Evolutionary conservation across 2,113 vertebrate genomes (phyloP), one percentile per base, ranked within the genome.

Genomic region (Anguilla japonica): DNA sequence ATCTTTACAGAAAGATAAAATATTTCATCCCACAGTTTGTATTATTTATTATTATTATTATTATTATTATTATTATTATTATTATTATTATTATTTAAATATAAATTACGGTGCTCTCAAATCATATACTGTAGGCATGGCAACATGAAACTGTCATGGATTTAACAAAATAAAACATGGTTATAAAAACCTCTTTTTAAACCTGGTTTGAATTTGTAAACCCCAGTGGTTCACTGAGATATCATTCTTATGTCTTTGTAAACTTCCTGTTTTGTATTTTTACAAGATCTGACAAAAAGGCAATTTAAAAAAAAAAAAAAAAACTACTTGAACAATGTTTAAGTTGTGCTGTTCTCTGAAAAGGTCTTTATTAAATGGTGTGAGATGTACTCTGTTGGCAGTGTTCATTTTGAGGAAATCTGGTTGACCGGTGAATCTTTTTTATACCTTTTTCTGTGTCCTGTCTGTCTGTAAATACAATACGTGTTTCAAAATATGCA

Each of bases 391-490:
- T 79, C 85, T 87, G 53, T 89, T 71, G 79, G 78, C 88, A 85
- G 87, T 82, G 84, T 39, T 87, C 79, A 53, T 43, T 63, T 87
- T 60, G 83, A 86, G 86, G 87, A 88, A 84, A 84, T 14, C 7
- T 39, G 63, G 84, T 85, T 84, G 5, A 87, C 53, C 82, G 43
- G 83, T 88, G 18, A 83, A 34, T 83, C 71, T 85, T 63, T 91
- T 92, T 91, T 88, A 46, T 87, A 89, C 81, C 82, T 80, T 89
- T 46, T 63, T 90, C 40, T 84, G 88, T 89, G 82, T 87, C 85
- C 83, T 43, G 83, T 91, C 84, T 91, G 90, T 91, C 79, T 91
- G 88, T 91, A 90, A 87, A 91, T 92, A 91, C 83, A 87, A 90
- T 92, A 91, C 83, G 15, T 90, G 88, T 88, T 87, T 86, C 83